Conservation (phyloP, 2,113 vertebrate genomes). For the Tympanuchus pallidicinctus region DNA sequence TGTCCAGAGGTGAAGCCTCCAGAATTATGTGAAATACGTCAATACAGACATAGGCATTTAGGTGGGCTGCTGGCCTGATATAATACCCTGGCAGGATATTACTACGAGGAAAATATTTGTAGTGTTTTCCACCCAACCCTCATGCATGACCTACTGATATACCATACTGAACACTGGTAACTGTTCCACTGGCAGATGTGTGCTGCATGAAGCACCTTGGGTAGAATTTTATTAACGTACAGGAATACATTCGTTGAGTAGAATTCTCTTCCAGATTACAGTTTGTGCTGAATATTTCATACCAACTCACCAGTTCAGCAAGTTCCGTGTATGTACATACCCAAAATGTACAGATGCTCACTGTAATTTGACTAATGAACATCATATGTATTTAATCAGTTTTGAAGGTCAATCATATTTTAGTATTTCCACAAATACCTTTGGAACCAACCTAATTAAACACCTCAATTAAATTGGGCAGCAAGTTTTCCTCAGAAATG, state of each 20-base stretch:
- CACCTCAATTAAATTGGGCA: constrained; percentile 10
- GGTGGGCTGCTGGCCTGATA: not conserved
- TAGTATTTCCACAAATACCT: constrained; percentile 44
- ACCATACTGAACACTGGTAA: not conserved
- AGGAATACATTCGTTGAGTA: constrained; percentile 7
- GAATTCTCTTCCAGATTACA: constrained; percentile 45
- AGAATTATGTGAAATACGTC: not conserved
- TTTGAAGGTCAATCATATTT: constrained; percentile 65
- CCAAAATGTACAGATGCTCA: constrained; percentile 43
- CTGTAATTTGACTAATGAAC: constrained; percentile 48
- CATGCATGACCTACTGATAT: not conserved
- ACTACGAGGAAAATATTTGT: not conserved
- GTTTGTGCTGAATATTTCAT: constrained; percentile 37
- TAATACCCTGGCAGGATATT: not conserved
- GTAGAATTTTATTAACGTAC: not conserved
- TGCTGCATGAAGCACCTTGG: not conserved
- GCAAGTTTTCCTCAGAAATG: constrained; percentile 29
- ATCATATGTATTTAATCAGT: constrained; percentile 27
- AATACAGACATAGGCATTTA: not conserved
- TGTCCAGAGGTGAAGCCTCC: not conserved
- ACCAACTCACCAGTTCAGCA: constrained; percentile 21
- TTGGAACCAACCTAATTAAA: constrained; percentile 55
- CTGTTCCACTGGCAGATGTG: not conserved
- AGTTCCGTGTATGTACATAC: constrained; percentile 16
- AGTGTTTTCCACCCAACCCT: constrained; percentile 1